phyloP scores from a whole-genome alignment of 2,888 invertebrate species.

The Diaphora mendica region DNA sequence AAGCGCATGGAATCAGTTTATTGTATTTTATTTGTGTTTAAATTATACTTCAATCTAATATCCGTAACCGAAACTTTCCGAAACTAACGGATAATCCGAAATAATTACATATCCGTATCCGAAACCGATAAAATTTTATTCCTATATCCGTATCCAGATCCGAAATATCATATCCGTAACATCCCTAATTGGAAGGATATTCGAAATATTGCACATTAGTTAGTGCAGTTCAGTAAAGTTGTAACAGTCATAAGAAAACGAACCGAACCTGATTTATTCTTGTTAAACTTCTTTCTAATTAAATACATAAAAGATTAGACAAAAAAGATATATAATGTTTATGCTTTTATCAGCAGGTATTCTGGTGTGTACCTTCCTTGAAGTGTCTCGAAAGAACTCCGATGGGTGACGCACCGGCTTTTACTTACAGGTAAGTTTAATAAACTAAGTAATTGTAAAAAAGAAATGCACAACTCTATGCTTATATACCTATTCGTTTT shows the following conservation, averaged over 20 bases:
- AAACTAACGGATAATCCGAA: too few species aligned
- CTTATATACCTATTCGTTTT: neutral
- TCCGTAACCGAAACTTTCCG: too few species aligned
- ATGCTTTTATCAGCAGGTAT: conserved; percentile 40
- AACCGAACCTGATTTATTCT: too few species aligned
- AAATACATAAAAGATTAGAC: neutral
- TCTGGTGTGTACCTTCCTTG: conserved; percentile 52
- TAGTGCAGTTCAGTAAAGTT: neutral
- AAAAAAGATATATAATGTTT: neutral
- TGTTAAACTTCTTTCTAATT: too few species aligned
- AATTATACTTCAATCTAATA: too few species aligned
- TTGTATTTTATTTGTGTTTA: too few species aligned
- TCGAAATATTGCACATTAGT: neutral
- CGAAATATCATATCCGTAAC: too few species aligned
- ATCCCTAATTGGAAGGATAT: too few species aligned
- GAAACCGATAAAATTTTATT: too few species aligned
- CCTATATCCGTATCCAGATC: too few species aligned
- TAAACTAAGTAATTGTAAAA: neutral
- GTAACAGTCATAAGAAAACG: neutral
- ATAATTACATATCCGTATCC: too few species aligned
- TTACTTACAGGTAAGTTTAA: conserved; percentile 61
- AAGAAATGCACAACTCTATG: neutral
- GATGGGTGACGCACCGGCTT: conserved; percentile 66
- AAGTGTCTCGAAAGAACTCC: conserved; percentile 51
- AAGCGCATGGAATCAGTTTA: too few species aligned